Base-by-base conservation (phyloP, 2,888 invertebrate genomes). In the Agonopterix subpropinquella region DNA sequence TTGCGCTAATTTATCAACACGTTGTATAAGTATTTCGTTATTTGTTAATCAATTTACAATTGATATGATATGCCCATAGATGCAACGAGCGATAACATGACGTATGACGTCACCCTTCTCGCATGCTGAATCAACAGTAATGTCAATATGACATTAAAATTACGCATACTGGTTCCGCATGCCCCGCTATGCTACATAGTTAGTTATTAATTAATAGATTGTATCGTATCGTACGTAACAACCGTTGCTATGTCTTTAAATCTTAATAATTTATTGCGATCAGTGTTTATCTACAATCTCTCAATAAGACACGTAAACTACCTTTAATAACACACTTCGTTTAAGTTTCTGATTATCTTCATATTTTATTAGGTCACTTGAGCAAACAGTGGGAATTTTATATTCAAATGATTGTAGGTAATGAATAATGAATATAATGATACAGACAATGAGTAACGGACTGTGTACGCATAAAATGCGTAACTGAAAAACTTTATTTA, bases 81-180 rank as follows among this genome's bases (percentile, higher is more conserved):
- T 62, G 58, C 58, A 61, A 66, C 66, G 64, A 67, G 59, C 65
- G 67, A 73, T 64, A 65, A 54, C 49, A 50, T 44, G 51, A 54
- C 7, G 18, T 7, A 28, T 73, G 72, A 72, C 68, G 73, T 69
- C 69, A 71, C 47, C 55, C 39, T 44, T 50, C 46, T 58, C 59
- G 57, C 60, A 54, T 49, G 53, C 58, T 73, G 69, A 76, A 66
- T 75, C 75, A 76, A 67, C 61, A 54, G 53, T 52, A 63, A 62
- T 69, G 69, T 69, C 67, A 65, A 67, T 72, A 68, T 52, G 57
- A 59, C 55, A 65, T 62, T 67, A 67, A 69, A 64, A 63, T 59
- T 55, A 65, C 58, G 49, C 49, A 52, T 50, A 47, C 41, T 47
- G 53, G 67, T 74, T 73, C 75, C 73, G 74, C 71, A 60, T 74